Evolutionary conservation across 2,888 invertebrate species (phyloP), one percentile per base, ranked within the genome.

Genomic region (Marronus borbonicus): DNA sequence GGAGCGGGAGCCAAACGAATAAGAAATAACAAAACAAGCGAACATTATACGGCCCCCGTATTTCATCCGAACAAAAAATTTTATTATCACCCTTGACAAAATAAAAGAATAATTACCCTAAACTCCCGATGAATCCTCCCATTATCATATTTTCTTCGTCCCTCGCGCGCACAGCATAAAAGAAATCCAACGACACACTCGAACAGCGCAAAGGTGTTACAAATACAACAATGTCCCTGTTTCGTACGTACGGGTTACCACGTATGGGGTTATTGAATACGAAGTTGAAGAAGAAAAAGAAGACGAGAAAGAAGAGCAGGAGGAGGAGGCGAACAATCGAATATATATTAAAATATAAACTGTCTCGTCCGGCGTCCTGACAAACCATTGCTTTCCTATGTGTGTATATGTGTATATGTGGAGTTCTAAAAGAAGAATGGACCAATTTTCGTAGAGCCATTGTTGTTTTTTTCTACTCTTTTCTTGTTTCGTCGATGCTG

Each of bases 341-440:
- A 77, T 80, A 79, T 80, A 80, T 80, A 80, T 80, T 80, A 79
- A 80, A 79, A 79, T 80, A 80, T 79, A 80, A 77, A 80, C 77
- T 77, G 79, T 79, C 70, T 77, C 79, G 80, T 80, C 79, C 79
- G 80, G 55, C 39, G 65, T 66, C 65, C 44, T 66, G 65, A 66
- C 44, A 66, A 66, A 66, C 65, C 65, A 39, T 66, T 66, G 65
- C 20, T 20, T 66, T 44, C 65, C 39, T 66, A 39, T 66, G 44
- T 44, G 44, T 66, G 39, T 66, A 44, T 44, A 39, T 66, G 20
- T 44, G 44, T 66, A 66, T 66, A 44, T 44, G 65, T 66, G 65
- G 39, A 66, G 39, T 66, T 39, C 65, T 39, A 44, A 66, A 66
- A 66, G 65, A 66, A 66, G 65, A 66, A 66, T 66, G 65, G 65